Conservation (phyloP, 1,140 invertebrate genomes). For the Calephelis nemesis region DNA sequence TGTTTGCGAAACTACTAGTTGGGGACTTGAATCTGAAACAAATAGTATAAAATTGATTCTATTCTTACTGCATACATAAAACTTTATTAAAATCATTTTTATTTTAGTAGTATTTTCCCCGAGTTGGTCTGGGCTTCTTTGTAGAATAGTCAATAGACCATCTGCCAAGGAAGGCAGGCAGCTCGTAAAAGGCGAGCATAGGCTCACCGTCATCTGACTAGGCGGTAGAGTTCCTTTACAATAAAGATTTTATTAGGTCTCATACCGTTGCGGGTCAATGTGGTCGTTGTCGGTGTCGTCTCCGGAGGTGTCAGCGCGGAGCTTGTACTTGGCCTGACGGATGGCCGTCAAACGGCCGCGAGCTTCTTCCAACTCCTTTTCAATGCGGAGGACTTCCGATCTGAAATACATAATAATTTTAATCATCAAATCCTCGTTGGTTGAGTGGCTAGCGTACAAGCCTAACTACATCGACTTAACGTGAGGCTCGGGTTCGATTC, state of each 20-base stretch:
- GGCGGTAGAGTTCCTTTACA: no score
- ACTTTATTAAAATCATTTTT: no score
- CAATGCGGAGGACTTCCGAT: slow-evolving; percentile 94
- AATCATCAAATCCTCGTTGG: background rate
- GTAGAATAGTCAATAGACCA: no score
- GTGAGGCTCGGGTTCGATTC: no score
- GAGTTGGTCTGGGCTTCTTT: no score
- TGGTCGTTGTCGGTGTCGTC: slow-evolving; percentile 80
- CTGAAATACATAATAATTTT: slow-evolving; percentile 47
- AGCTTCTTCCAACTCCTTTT: slow-evolving; percentile 95
- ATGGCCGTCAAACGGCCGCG: slow-evolving; percentile 92
- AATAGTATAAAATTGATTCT: background rate
- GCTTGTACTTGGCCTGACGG: slow-evolving; percentile 90
- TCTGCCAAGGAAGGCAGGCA: no score
- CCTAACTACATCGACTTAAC: no score
- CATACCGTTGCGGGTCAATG: slow-evolving; percentile 37
- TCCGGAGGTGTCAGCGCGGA: slow-evolving; percentile 79
- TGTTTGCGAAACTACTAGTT: slow-evolving; percentile 67
- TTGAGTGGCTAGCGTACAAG: no score
- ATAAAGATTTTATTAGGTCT: no score
- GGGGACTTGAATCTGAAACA: slow-evolving; percentile 57
- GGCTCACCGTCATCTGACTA: no score
- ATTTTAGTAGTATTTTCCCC: no score
- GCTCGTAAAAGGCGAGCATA: no score
- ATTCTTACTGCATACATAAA: background rate